Base-by-base conservation (phyloP, 2,888 invertebrate species). In the Philonicus albiceps region DNA sequence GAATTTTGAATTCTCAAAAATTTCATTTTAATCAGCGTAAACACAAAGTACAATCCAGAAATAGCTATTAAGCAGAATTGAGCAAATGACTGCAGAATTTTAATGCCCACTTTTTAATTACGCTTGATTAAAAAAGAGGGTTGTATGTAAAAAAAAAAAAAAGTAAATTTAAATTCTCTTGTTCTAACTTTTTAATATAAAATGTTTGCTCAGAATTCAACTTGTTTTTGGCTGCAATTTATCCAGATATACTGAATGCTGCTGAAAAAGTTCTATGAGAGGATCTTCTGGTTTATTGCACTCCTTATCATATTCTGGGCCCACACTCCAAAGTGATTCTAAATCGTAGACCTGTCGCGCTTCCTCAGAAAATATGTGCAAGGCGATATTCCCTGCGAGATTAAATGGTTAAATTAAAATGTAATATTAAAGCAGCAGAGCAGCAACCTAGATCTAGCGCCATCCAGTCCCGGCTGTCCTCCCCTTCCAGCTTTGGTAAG, bases 311-410 rank as follows among this genome's bases (percentile, higher is more conserved):
- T 94, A 97, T 90, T 96, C 94, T 0, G 95, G 92, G 1, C 98
- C 98, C 22, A 98, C 95, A 55, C 96, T 94, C 99, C 98, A 99
- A 49, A 99, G 92, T 0, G 96, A 96, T 92, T 99, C 99, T 88
- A 99, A 93, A 92, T 98, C 98, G 91, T 98, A 98, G 6, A 93
- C 90, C 88, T 93, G 92, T 89, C 99, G 93, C 1, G 94, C 93
- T 89, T 95, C 93, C 13, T 93, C 93, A 40, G 96, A 95, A 92
- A 98, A 97, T 89, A 99, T 94, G 90, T 99, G 98, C 43, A 99
- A 92, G 4, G 96, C 96, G 89, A 98, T 98, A 91, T 98, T 98
- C 88, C 97, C 98, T 97, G 92, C 49, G 94, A 93, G 49, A 34
- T 3, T 4, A 84, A 19, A 19, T 3, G 22, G 22, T 64, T 1